phyloP scores from a whole-genome alignment of 2,888 invertebrate genomes.

The Euclidia mi region DNA sequence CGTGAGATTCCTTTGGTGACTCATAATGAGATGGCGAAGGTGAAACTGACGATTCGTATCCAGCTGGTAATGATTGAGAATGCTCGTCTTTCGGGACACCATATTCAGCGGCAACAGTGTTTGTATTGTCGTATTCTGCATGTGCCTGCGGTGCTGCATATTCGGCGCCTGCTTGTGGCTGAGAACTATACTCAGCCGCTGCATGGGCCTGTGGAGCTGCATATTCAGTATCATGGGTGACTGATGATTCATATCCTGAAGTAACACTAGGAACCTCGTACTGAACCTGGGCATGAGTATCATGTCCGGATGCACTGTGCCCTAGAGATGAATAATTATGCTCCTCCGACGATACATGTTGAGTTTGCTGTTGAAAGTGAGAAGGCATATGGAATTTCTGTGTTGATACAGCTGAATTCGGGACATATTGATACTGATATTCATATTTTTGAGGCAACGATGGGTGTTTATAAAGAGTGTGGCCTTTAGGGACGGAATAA shows the following conservation, averaged over 20 bases:
- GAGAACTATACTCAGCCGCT: conserved; percentile 10
- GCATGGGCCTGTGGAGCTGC: conserved; percentile 29
- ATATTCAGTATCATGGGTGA: conserved; percentile 54
- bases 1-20: conserved; percentile 33
- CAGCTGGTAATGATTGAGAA: conserved; percentile 42
- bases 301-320: conserved; percentile 37
- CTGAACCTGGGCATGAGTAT: conserved; percentile 58
- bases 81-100: conserved; percentile 43
- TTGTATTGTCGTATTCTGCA: conserved; percentile 36
- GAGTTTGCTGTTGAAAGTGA: conserved; percentile 71
- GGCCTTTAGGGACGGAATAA: conserved; percentile 69
- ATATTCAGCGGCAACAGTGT: conserved; percentile 55
- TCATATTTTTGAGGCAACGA: conserved; percentile 75
- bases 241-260: conserved; percentile 56
- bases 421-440: conserved; percentile 77
- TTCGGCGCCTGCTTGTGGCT: conserved; percentile 21
- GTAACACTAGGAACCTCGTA: conserved; percentile 62
- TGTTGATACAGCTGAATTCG: conserved; percentile 63
- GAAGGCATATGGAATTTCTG: conserved; percentile 68
- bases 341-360: conserved; percentile 53
- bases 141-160: conserved; percentile 12
- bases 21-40: conserved; percentile 45
- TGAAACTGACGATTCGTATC: conserved; percentile 36
- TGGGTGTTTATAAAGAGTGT: conserved; percentile 73
- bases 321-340: conserved; percentile 30